Conservation (phyloP, 2,113 vertebrate genomes). For the Epinephelus fuscoguttatus region DNA sequence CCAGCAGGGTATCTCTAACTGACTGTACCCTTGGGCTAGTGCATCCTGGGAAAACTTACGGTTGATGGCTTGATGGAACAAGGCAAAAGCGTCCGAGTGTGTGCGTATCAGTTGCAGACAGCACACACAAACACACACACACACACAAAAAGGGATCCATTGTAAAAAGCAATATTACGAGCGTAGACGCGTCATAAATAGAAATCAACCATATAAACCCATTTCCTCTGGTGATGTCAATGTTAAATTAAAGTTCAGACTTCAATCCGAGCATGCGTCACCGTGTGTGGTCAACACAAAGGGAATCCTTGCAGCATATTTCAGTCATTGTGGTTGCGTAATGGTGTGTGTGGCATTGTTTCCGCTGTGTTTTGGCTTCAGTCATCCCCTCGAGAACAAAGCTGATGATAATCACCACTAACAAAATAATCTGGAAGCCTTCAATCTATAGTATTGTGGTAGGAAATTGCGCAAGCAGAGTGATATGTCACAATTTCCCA, state of each 20-base stretch:
- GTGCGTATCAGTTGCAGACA: background rate
- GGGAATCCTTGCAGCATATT: slow-evolving; percentile 24
- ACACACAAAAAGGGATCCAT: background rate
- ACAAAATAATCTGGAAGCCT: slow-evolving; percentile 42
- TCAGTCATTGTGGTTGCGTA: slow-evolving; percentile 32
- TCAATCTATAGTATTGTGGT: slow-evolving; percentile 63
- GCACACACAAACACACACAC: background rate
- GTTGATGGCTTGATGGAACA: slow-evolving; percentile 37
- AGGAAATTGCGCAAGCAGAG: slow-evolving; percentile 42
- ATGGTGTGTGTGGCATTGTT: slow-evolving; percentile 62
- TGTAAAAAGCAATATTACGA: background rate
- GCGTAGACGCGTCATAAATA: slow-evolving; percentile 27
- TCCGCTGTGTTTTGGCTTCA: slow-evolving; percentile 42
- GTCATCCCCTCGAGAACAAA: slow-evolving; percentile 55
- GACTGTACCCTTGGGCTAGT: slow-evolving; percentile 45
- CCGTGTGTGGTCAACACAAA: slow-evolving; percentile 54
- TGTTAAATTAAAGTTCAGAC: slow-evolving; percentile 45
- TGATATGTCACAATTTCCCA: slow-evolving; percentile 61
- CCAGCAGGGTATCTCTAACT: slow-evolving; percentile 49
- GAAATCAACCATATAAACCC: slow-evolving; percentile 6
- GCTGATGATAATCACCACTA: slow-evolving; percentile 38
- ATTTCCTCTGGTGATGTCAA: slow-evolving; percentile 39
- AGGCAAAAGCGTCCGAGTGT: background rate
- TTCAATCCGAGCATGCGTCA: slow-evolving; percentile 28
- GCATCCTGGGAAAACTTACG: slow-evolving; percentile 48